Evolutionary conservation across 2,888 invertebrate species (phyloP), one percentile per base, ranked within the genome.

Genomic region (Eumacrocentrus americanus): DNA sequence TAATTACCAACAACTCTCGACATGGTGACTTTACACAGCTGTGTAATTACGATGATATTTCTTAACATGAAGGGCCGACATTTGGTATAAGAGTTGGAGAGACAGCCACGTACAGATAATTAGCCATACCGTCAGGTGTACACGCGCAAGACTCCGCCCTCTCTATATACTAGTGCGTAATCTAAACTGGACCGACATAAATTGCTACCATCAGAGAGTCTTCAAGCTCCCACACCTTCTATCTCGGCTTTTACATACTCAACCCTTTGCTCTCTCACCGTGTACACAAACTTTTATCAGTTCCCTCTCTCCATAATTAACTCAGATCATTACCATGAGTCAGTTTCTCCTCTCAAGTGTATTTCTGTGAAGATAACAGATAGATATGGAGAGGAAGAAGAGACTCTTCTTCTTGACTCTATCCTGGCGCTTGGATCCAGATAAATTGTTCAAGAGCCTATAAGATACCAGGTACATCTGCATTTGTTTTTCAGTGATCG

Each of bases 171-270:
- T 1, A 46, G 14, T 46, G 42, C 57, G 29, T 25, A 60, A 63
- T 64, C 58, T 62, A 58, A 67, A 68, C 54, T 60, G 54, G 53
- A 62, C 58, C 61, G 65, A 63, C 58, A 58, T 29, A 62, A 65
- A 68, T 65, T 59, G 44, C 52, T 44, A 46, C 11, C 40, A 48
- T 54, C 38, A 14, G 47, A n/a, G n/a, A 35, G n/a, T 18, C 20
- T 4, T 12, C n/a, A 35, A n/a, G 29, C 20, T 37, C 29, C 9
- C 51, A n/a, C 37, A 20, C 9, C 18, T n/a, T 44, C 35, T 46
- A 11, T 25, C 23, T 22, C 20, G 35, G 18, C 37, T 55, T 57
- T 35, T 44, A 25, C 53, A 42, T 47, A 38, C 9, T 50, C 37
- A 6, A 9, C 29, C 4, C 9, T 20, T 55, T 23, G 11, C 18